A percentile compares a stretch with the other conserved stretches of the same genome.
phyloP scores from a whole-genome alignment of 2,888 invertebrate genomes.

The Apodemia arnacis region DNA sequence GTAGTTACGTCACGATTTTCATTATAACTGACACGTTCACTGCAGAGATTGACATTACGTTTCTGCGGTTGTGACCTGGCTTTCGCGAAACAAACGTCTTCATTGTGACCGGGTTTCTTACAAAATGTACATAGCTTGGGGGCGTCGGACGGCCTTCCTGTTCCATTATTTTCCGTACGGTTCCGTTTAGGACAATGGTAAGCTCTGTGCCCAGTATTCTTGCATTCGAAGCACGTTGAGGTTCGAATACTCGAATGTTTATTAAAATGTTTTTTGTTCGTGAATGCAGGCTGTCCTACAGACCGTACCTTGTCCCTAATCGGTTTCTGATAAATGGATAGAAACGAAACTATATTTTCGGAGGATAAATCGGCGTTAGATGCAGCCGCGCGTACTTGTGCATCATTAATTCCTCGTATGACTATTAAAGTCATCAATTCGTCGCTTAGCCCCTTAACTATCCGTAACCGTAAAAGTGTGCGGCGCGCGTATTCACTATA shows the following conservation, averaged over 20 bases:
- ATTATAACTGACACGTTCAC: neutral
- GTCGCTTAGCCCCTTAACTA: slow-evolving; percentile 38
- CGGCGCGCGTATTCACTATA: slow-evolving; percentile 57
- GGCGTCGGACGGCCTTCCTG: no score
- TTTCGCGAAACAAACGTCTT: slow-evolving; percentile 18
- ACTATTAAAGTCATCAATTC: slow-evolving; percentile 30
- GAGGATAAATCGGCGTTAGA: slow-evolving; percentile 20
- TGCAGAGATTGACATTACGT: slow-evolving; percentile 11
- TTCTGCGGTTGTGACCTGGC: slow-evolving; percentile 2
- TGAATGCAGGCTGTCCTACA: neutral
- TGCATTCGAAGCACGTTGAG: neutral
- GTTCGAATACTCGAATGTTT: neutral
- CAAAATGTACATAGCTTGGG: slow-evolving; percentile 17
- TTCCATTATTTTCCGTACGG: no score
- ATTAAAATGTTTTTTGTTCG: neutral
- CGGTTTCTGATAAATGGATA: slow-evolving; percentile 37
- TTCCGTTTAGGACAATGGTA: neutral
- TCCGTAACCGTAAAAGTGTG: slow-evolving; percentile 39
- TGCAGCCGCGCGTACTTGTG: slow-evolving; percentile 32
- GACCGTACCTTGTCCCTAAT: neutral
- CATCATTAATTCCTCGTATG: slow-evolving; percentile 17
- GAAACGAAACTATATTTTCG: slow-evolving; percentile 32
- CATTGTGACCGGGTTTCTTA: slow-evolving; percentile 29
- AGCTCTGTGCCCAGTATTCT: neutral
- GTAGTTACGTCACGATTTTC: slow-evolving; percentile 15